Base-by-base conservation (phyloP, 2,797 vertebrate genomes). In the Pogonophryne albipinna region DNA sequence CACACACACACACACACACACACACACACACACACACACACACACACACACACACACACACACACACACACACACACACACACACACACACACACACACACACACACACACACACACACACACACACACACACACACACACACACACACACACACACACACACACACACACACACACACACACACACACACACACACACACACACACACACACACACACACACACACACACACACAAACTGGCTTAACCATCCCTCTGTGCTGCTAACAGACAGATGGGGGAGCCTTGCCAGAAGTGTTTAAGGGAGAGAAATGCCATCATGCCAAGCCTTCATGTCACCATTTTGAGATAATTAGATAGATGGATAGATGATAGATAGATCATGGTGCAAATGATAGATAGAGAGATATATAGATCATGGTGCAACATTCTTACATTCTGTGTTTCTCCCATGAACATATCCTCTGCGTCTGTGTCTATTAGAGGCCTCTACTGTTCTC, bases 241-340 rank as follows among this genome's bases (percentile, higher is more conserved):
- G 77, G 67, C 74, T 86, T 82, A 88, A 82, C 77, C 74, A 83
- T 67, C 66, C 74, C 60, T 86, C 75, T 89, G 81, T 83, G 76
- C 76, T 83, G 71, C 85, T 84, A 83, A 90, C 85, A 88, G 85
- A 84, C 85, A 86, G 78, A 83, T 76, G 71, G 78, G 61, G 58
- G 67, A 52, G 50, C 55, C 42, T 59, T 76, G 74, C 72, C 79
- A 86, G 57, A 80, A 81, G 79, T 84, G 81, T 86, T 86, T 71
- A 73, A 75, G 57, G 66, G 69, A 78, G 47, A 83, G 55, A 85
- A 70, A 85, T 85, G 74, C 78, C 84, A 88, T 83, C 83, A 85
- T 79, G 82, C 71, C 85, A 85, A 78, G 89, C 74, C 82, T 46
- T 66, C 57, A 70, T 78, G 74, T 77, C 77, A 80, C 80, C 75